Evolutionary conservation across 2,888 invertebrate genomes (phyloP).

Genomic region (Polia nebulosa): DNA sequence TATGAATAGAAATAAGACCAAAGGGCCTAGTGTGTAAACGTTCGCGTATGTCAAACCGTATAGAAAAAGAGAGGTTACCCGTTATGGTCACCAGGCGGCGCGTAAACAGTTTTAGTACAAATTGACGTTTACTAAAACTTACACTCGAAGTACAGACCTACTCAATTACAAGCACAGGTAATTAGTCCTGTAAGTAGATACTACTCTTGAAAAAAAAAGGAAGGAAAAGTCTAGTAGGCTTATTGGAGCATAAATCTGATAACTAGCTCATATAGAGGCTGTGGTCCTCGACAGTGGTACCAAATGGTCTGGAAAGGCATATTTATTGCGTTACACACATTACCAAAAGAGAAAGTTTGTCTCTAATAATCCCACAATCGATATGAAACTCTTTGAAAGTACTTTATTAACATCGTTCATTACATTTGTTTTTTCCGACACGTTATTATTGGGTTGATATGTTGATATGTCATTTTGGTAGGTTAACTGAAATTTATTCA

Average conservation of each 20-base stretch:
- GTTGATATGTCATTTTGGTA: neutral
- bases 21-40: too few relatives aligned
- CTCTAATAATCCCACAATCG: conserved; percentile 26
- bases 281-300: conserved; percentile 33
- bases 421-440: conserved; percentile 27
- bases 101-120: too few relatives aligned
- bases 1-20: neutral
- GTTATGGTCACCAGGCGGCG: too few relatives aligned
- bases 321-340: conserved; percentile 29
- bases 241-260: conserved; percentile 41
- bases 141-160: conserved; percentile 16
- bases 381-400: conserved; percentile 43
- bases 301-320: conserved; percentile 48
- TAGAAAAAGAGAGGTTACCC: too few relatives aligned
- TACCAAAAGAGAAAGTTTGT: conserved; percentile 21
- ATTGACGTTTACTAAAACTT: too few relatives aligned
- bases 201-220: conserved; percentile 6
- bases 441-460: neutral
- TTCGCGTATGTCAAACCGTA: too few relatives aligned
- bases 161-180: neutral
- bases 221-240: neutral
- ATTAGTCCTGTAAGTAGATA: neutral
- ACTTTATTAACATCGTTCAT: conserved; percentile 34
- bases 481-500: neutral
- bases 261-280: conserved; percentile 37